Evolutionary conservation across 1,140 invertebrate species (phyloP).

Genomic region (Copidosoma floridanum): DNA sequence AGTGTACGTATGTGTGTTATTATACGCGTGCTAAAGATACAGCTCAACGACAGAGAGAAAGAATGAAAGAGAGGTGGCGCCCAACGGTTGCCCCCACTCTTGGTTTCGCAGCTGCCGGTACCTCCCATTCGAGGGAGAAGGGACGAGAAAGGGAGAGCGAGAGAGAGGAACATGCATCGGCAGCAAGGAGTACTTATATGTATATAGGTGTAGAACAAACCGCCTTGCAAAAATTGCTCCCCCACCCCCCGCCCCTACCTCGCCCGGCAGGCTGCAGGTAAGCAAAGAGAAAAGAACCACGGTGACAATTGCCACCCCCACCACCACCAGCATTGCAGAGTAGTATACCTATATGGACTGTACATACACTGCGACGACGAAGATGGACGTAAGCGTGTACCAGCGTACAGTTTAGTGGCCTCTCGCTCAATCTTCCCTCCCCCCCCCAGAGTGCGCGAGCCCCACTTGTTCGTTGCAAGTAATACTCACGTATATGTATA

Average conservation of each 20-base stretch:
- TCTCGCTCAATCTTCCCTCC: too few relatives aligned
- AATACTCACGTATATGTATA: too few relatives aligned
- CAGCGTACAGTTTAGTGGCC: too few relatives aligned
- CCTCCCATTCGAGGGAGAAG: slow-evolving; percentile 10
- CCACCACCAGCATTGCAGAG: slow-evolving; percentile 33
- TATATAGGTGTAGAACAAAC: slow-evolving; percentile 5
- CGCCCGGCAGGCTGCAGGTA: slow-evolving; percentile 29
- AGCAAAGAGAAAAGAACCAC: slow-evolving; percentile 48
- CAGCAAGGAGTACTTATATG: too few relatives aligned
- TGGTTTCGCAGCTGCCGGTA: background rate
- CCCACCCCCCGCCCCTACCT: too few relatives aligned
- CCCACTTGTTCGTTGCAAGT: too few relatives aligned
- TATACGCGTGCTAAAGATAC: too few relatives aligned
- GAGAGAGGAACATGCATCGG: too few relatives aligned
- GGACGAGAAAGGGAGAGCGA: slow-evolving; percentile 10
- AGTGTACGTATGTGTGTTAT: too few relatives aligned
- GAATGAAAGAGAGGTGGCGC: slow-evolving; percentile 20
- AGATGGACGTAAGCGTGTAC: too few relatives aligned
- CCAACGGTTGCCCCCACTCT: background rate
- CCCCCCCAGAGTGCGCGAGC: background rate
- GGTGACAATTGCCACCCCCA: slow-evolving; percentile 47
- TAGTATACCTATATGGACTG: too few relatives aligned
- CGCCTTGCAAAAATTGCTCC: slow-evolving; percentile 61
- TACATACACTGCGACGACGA: too few relatives aligned
- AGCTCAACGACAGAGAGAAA: slow-evolving; percentile 28